Base-by-base conservation (phyloP, 2,797 vertebrate genomes). In the Falco rusticolus region DNA sequence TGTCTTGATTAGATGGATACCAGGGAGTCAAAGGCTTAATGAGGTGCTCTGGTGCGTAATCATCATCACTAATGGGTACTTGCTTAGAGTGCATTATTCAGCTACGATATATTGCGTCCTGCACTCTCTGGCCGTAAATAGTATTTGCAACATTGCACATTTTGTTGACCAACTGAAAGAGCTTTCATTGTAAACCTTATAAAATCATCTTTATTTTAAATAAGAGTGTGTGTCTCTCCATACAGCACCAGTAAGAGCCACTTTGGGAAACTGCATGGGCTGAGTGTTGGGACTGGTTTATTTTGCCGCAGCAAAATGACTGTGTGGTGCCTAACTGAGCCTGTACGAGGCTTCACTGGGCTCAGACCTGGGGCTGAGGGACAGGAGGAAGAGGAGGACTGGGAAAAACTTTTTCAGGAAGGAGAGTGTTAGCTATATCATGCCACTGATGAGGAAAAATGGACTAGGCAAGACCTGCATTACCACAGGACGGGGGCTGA, bases 21-120 rank as follows among this genome's bases (percentile, higher is more conserved):
- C 86, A 63, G 65, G 66, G 90, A 96, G 75, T 89, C 91, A 84
- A 93, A 96, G 85, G 75, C 93, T 96, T 78, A 93, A 91, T 90
- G 95, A 97, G 95, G 80, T 93, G 84, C 92, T 97, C 66, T 81
- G 96, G 79, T 93, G 93, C 12, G 41, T 93, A 93, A 96, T 97
- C 94, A 81, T 84, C 82, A 61, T 59, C 87, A 34, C 65, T 95
- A 97, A 93, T 90, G 95, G 94, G 88, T 84, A 54, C 87, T 96
- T 60, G 87, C 85, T 94, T 83, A 34, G 70, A 77, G 89, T 60
- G 82, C 45, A 45, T 94, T 92, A 81, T 91, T 94, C 92, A 90
- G 85, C 81, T 33, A 50, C 93, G 85, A 89, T 92, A 2, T 88
- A 89, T 61, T 48, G 76, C 4, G 11, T 87, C 85, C 83, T 66